Base-by-base conservation (phyloP, 2,113 vertebrate species). In the Heterotilapia buettikoferi region DNA sequence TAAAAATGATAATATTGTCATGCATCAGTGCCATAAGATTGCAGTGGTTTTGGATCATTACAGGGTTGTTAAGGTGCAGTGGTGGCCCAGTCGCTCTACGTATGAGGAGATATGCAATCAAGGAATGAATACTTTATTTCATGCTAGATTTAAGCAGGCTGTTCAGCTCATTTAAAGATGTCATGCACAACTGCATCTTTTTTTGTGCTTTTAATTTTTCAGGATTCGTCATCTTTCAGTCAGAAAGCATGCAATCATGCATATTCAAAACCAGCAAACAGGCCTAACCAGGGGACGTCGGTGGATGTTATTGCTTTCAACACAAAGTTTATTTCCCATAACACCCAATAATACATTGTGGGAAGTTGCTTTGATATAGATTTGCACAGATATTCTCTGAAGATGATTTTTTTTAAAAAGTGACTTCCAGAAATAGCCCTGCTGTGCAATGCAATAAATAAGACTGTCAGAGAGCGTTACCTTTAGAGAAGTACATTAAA, bases 401-500 rank as follows among this genome's bases (percentile, higher is more conserved):
- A 93, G 88, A 81, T 38, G 26, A 47, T 80, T 88, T 87, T 86
- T 89, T 86, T 87, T 57, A 18, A 9, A 83, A 92, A 89, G 92
- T 84, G 82, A 92, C 84, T 93, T 94, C 92, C 91, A 93, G 91
- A 94, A 95, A 96, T 94, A 95, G 93, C 89, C 92, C 84, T 56
- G 66, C 86, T 85, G 81, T 84, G 89, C 87, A 82, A 86, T 57
- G 82, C 85, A 94, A 93, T 94, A 94, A 95, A 94, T 93, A 95
- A 86, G 92, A 88, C 90, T 92, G 89, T 94, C 92, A 92, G 84
- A 85, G 36, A 56, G 63, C 9, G 86, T 92, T 93, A 90, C 85
- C 83, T 86, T 92, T 90, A 94, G 83, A 92, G 86, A 86, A 85
- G 88, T 89, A 90, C 91, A 93, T 95, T 94, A 94, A 93, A 93